Conservation (phyloP, 1,140 invertebrate species). For the Telenomus remus region DNA sequence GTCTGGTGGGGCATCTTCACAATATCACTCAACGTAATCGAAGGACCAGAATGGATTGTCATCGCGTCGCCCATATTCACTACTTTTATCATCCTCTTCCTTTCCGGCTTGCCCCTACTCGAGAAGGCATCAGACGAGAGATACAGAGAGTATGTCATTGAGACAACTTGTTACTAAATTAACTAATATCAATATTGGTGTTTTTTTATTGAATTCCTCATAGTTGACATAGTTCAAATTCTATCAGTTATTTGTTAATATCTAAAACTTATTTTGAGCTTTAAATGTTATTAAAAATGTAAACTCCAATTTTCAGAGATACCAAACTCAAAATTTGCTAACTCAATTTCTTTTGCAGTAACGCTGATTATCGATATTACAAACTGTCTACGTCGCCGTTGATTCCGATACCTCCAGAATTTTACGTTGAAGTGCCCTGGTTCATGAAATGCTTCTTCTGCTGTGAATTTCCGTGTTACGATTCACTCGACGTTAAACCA, state of each 20-base stretch:
- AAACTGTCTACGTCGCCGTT: constrained; percentile 90
- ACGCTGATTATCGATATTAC: constrained; percentile 89
- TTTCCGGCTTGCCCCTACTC: constrained; percentile 89
- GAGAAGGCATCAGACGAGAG: constrained; percentile 91
- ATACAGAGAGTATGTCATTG: constrained; percentile 86
- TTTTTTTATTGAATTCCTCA: no score
- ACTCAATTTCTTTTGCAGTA: constrained; percentile 79
- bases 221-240: no score
- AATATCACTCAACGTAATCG: constrained; percentile 90
- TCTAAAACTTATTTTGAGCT: no score
- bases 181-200: no score
- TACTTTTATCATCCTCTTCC: constrained; percentile 89
- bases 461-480: constrained; percentile 91
- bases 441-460: constrained; percentile 88
- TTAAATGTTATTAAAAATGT: no score
- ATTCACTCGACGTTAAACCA: constrained; percentile 82
- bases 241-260: no score
- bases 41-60: constrained; percentile 87
- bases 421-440: constrained; percentile 88
- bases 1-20: constrained; percentile 96
- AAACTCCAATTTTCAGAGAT: no score
- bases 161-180: no score
- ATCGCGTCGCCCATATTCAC: constrained; percentile 93
- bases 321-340: no score
- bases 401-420: constrained; percentile 88